Base-by-base conservation (phyloP, 1,140 invertebrate genomes). In the Diorhabda elongata region DNA sequence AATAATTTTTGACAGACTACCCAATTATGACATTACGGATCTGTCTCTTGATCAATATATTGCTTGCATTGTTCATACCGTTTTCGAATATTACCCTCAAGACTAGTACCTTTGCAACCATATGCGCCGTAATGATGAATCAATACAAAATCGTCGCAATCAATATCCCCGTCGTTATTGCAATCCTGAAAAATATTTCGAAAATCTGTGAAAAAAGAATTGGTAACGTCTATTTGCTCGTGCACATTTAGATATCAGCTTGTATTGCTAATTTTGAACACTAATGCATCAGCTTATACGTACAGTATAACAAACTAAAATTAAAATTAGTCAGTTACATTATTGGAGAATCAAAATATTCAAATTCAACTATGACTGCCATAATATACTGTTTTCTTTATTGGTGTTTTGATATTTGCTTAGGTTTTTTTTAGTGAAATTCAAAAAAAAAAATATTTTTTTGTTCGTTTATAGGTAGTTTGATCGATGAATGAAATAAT, bases 71-170 rank as follows among this genome's bases (percentile, higher is more conserved):
- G 83, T 69, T 84, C 82, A 78, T 86, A 87, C 5, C 82, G 81
- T 57, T 81, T 80, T 3, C 81, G 78, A 71, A 84, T 86, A 9
- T 83, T 76, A 73, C 80, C 84, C 7, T 84, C 84, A 5, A 86
- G 75, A 11, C 58, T 11, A 0, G 84, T 81, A 4, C 84, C 87
- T 7, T 72, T 77, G 79, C 92, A 94, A 52, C 90, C 91, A 75
- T 91, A 92, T 7, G 88, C 91, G 6, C 92, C 92, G 42, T 87
- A 79, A 74, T 87, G 88, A 82, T 95, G 94, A 74, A 95, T 93
- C 7, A 89, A 85, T 65, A 90, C 89, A 80, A 88, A 94, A 81
- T 96, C 94, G 62, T 89, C 88, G 76, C 94, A 96, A 79, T 94
- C 86, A 45, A 96, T 85, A 62, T 74, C 75, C 3, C 88, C 88